Percentiles rank a stretch among this genome's conserved stretches.
These are phyloP conservation scores for Oscheius onirici DNA, from an alignment of 2,888 invertebrate genomes.

Conservation along the genomic window DNA sequence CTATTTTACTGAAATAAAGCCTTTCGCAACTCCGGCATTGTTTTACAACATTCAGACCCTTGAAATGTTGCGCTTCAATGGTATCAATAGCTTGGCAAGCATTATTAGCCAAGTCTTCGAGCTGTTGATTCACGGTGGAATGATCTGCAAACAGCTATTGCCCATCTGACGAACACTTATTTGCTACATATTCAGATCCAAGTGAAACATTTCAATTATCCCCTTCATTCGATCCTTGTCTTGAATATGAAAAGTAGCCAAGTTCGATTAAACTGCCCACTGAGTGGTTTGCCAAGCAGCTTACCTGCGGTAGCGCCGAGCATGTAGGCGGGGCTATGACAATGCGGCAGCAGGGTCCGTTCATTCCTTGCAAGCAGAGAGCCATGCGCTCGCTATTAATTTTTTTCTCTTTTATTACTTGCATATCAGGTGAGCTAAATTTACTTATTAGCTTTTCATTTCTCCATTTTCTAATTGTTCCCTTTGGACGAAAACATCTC, in stretches of 20 bases:
- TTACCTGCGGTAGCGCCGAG: slow-evolving; percentile 32
- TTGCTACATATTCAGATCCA: too few relatives aligned
- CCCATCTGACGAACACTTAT: too few relatives aligned
- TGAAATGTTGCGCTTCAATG: too few relatives aligned
- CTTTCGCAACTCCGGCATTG: neutral
- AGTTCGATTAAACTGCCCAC: slow-evolving; percentile 16
- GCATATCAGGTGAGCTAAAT: slow-evolving; percentile 20
- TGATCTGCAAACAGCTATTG: neutral
- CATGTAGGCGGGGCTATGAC: slow-evolving; percentile 20
- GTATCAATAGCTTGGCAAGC: too few relatives aligned
- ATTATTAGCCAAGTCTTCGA: neutral
- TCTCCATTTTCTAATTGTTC: too few relatives aligned
- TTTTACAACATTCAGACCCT: too few relatives aligned
- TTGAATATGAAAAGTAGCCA: slow-evolving; percentile 4
- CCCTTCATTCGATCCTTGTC: too few relatives aligned
- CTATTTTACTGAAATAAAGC: too few relatives aligned
- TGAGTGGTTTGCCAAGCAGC: slow-evolving; percentile 33
- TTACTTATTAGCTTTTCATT: too few relatives aligned
- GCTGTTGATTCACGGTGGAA: neutral
- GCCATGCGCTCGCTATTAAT: slow-evolving; percentile 31
- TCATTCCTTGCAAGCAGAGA: slow-evolving; percentile 26
- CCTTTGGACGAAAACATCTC: too few relatives aligned
- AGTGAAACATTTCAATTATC: too few relatives aligned
- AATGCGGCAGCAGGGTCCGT: slow-evolving; percentile 27
- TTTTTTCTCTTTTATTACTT: slow-evolving; percentile 15